These are phyloP conservation scores for Heliangelus exortis DNA, from an alignment of 2,797 vertebrate genomes.

Conservation along the genomic window DNA sequence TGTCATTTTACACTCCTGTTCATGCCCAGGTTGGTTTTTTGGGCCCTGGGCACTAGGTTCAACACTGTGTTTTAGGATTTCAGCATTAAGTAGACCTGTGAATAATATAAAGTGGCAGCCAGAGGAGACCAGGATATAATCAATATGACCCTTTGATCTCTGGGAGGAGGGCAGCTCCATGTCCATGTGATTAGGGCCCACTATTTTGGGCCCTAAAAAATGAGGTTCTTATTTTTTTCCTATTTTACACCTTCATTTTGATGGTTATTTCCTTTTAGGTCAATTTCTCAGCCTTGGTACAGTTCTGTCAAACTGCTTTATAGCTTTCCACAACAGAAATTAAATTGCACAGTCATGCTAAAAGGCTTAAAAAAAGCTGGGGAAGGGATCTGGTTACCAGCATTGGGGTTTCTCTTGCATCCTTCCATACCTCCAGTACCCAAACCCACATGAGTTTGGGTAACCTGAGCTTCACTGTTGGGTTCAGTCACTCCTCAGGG, in stretches of 20 bases:
- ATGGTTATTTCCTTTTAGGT: background rate
- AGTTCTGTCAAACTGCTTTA: background rate
- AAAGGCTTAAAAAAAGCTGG: conserved; percentile 4
- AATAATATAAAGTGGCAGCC: background rate
- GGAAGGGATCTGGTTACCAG: conserved; percentile 25
- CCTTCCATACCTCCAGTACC: background rate
- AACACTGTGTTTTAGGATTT: background rate
- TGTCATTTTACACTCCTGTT: background rate
- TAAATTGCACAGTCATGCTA: conserved; percentile 43
- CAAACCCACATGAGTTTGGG: background rate
- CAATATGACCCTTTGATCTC: background rate
- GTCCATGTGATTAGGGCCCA: background rate
- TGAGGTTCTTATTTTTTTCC: background rate
- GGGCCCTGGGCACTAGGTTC: background rate
- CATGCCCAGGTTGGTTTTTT: background rate
- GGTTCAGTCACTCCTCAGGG: background rate
- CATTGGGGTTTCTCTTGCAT: background rate
- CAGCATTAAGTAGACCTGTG: background rate
- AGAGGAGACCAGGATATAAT: background rate
- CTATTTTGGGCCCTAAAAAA: background rate
- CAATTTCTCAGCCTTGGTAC: background rate
- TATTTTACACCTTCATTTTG: background rate
- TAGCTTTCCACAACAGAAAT: background rate
- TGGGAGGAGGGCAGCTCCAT: background rate
- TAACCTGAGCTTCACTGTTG: background rate